Base-by-base conservation (phyloP, 2,113 vertebrate species). In the Nansenia antarctica region DNA sequence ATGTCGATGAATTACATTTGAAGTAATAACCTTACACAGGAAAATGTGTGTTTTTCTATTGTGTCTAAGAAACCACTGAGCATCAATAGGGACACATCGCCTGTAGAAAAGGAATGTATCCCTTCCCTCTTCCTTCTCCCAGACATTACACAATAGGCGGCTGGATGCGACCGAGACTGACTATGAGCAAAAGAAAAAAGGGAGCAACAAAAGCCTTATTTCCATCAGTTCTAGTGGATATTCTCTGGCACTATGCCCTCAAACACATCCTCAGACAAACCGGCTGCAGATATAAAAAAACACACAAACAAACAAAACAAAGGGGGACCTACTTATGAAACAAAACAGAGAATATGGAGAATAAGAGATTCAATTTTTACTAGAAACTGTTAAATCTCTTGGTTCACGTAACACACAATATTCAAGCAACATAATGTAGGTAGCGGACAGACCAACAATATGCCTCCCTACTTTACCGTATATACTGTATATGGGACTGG, bases 201-300 rank as follows among this genome's bases (percentile, higher is more conserved):
- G 45, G 45, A 47, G 22, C 5, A 37, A 37, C 5, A 37, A 37
- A 37, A 11, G 35, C 35, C 35, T 55, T 55, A 55, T 27, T 20
- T 9, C 22, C 53, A 55, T 55, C 24, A 26, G 52, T 22, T 54
- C n/a, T 55, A 9, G 20, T 52, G 24, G 24, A 22, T 55, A 15
- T 0, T 72, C 71, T 37, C 34, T 39, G 45, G 7, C 20, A 1
- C 3, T 18, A 0, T 2, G 29, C 1, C 49, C 20, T 27, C 22
- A 12, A 26, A 3, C 24, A 9, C 6, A 20, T 55, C 6, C 12
- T 29, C 20, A 49, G 45, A 49, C 45, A 49, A 8, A 49, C n/a
- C n/a, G n/a, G n/a, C n/a, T 49, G 45, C 45, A 22, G n/a, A 26
- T 71, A 62, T 39, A 69, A 9, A 58, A 59, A 27, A 6, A 4